These are phyloP conservation scores for Platycheirus rosarum DNA, from an alignment of 2,888 invertebrate genomes.

Conservation along the genomic window DNA sequence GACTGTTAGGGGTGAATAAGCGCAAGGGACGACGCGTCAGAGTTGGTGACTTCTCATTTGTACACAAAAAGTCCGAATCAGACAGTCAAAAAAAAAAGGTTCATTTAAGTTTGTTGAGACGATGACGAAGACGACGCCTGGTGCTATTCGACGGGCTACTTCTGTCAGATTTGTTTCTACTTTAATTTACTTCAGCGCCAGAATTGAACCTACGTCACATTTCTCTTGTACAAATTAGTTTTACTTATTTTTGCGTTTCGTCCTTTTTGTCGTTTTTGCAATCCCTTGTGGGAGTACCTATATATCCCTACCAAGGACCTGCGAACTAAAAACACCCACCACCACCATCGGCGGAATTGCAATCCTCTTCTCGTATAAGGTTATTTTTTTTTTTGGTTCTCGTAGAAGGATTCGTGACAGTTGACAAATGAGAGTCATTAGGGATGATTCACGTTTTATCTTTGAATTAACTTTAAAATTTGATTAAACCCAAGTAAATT, in stretches of 20 bases:
- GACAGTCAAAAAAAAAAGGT: constrained; percentile 28
- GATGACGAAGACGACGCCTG: neutral
- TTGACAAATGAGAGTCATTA: constrained; percentile 76
- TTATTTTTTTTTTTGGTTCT: neutral
- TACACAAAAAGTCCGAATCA: constrained; percentile 43
- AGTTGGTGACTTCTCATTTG: constrained; percentile 66
- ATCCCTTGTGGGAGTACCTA: constrained; percentile 13
- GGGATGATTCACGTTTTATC: constrained; percentile 74
- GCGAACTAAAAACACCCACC: neutral
- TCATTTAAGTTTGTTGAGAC: neutral
- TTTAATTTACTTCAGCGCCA: constrained; percentile 67
- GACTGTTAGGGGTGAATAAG: constrained; percentile 21
- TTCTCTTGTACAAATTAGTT: constrained; percentile 68
- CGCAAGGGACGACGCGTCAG: constrained; percentile 32
- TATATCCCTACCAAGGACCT: neutral
- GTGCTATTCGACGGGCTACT: constrained; percentile 48
- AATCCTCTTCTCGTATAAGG: neutral
- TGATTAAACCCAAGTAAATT: constrained; percentile 69
- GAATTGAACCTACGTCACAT: constrained; percentile 70
- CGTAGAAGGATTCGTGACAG: constrained; percentile 71
- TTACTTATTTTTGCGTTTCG: constrained; percentile 45
- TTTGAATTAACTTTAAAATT: constrained; percentile 75
- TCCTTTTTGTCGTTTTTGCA: constrained; percentile 8
- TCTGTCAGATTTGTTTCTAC: constrained; percentile 69
- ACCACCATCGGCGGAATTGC: neutral